A percentile compares a stretch with the other conserved stretches of the same genome.
Conservation (phyloP, 1,140 invertebrate genomes). For the Meloidogyne exigua region DNA sequence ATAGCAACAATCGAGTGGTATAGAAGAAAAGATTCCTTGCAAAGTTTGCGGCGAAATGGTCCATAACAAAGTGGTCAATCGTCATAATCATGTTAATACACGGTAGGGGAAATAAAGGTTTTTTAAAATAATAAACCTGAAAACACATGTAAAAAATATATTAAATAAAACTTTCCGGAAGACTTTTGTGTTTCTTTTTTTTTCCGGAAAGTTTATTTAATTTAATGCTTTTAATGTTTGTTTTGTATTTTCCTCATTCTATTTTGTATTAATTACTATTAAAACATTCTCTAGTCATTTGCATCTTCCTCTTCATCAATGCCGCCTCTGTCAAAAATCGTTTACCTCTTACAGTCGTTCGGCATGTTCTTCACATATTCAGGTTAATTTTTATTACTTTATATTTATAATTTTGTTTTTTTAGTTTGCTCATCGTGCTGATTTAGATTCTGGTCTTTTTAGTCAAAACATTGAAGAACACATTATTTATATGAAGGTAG, state of each 20-base stretch:
- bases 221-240: neutral
- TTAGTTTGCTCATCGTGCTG: slow-evolving; percentile 16
- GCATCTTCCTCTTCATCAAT: slow-evolving; percentile 26
- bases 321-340: slow-evolving; percentile 23
- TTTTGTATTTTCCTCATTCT: neutral
- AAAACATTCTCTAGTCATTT: slow-evolving; percentile 32
- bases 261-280: too few relatives aligned
- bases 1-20: slow-evolving; percentile 11
- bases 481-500: slow-evolving; percentile 28
- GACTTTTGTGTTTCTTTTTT: neutral
- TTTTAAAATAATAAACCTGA: too few relatives aligned
- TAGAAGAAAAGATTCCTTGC: slow-evolving; percentile 27
- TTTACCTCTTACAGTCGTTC: slow-evolving; percentile 30
- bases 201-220: neutral
- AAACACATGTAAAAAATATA: too few relatives aligned
- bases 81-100: slow-evolving; percentile 24
- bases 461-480: slow-evolving; percentile 21
- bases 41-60: slow-evolving; percentile 31
- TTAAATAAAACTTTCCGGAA: too few relatives aligned
- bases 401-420: neutral
- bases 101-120: slow-evolving; percentile 2
- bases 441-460: slow-evolving; percentile 17
- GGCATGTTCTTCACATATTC: slow-evolving; percentile 26
- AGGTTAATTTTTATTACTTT: neutral
- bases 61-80: slow-evolving; percentile 15